These are phyloP conservation scores for Apogon talboti DNA, from an alignment of 2,797 vertebrate species.

Conservation along the genomic window DNA sequence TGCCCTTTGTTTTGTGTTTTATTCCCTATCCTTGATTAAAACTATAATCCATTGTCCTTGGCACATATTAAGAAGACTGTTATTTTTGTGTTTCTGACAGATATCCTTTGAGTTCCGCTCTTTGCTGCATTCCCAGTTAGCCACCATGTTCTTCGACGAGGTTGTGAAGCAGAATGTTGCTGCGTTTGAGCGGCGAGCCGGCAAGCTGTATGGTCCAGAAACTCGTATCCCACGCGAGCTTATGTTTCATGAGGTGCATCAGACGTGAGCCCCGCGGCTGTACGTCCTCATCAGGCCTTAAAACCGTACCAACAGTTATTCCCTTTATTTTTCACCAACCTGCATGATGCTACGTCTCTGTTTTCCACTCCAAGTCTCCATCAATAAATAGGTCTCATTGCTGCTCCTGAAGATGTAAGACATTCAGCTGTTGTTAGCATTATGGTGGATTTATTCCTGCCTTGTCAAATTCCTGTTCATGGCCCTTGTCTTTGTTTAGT, in stretches of 20 bases:
- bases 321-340: conserved; percentile 24
- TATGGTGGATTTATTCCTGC: conserved; percentile 36
- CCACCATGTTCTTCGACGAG: conserved; percentile 95
- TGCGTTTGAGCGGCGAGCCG: conserved; percentile 91
- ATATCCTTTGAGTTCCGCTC: conserved; percentile 97
- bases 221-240: conserved; percentile 92
- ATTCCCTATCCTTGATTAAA: neutral
- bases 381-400: conserved; percentile 14
- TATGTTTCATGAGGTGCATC: conserved; percentile 94
- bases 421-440: conserved; percentile 35
- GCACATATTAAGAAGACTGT: neutral
- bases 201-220: conserved; percentile 90
- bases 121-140: conserved; percentile 94
- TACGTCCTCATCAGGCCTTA: conserved; percentile 50
- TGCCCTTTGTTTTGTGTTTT: neutral
- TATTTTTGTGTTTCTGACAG: conserved; percentile 71
- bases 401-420: conserved; percentile 30
- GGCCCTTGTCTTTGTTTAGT: conserved; percentile 26
- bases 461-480: conserved; percentile 21
- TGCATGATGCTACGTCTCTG: conserved; percentile 51
- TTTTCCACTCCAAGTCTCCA: conserved; percentile 23
- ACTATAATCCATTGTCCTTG: neutral
- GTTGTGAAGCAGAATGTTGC: conserved; percentile 96
- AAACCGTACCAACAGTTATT: conserved; percentile 38
- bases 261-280: conserved; percentile 86